Evolutionary conservation across 2,113 vertebrate species (phyloP).

Genomic region (Aegotheles bennettii): DNA sequence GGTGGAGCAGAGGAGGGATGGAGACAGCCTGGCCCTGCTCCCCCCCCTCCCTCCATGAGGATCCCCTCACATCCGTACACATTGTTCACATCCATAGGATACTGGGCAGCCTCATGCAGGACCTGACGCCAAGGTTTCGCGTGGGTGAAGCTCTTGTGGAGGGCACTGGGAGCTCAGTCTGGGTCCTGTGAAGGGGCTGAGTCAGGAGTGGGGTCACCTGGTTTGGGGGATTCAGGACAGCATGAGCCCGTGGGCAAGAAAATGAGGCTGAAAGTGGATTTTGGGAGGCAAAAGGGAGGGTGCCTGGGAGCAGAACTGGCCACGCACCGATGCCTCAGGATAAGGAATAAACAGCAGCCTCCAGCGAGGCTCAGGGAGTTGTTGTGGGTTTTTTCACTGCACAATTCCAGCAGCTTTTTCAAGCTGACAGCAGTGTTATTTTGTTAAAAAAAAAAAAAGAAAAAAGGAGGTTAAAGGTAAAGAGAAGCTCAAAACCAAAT

Average conservation of each 20-base stretch:
- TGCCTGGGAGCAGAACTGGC: not conserved
- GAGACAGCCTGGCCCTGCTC: not conserved
- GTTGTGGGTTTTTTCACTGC: not conserved
- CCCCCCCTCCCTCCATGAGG: fast-evolving
- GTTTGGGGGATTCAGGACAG: not conserved
- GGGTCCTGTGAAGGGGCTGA: not conserved
- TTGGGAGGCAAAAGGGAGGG: not conserved
- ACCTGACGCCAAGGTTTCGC: fast-evolving
- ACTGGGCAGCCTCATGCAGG: not conserved
- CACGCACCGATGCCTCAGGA: fast-evolving
- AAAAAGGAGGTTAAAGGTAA: not conserved
- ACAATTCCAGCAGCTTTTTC: not conserved
- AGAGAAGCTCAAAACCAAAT: not conserved
- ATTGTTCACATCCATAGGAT: fast-evolving
- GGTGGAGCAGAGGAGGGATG: not conserved
- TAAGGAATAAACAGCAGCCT: fast-evolving
- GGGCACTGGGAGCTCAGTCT: fast-evolving
- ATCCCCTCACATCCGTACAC: not conserved
- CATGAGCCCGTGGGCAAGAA: not conserved
- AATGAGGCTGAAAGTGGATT: not conserved
- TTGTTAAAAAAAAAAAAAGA: not conserved
- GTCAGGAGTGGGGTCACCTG: not conserved
- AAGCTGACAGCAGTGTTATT: not conserved
- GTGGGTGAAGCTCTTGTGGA: fast-evolving
- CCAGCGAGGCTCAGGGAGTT: fast-evolving